Evolutionary conservation across 2,888 invertebrate genomes (phyloP), one percentile per base, ranked within the genome.

Genomic region (Anagyrus pseudococci): DNA sequence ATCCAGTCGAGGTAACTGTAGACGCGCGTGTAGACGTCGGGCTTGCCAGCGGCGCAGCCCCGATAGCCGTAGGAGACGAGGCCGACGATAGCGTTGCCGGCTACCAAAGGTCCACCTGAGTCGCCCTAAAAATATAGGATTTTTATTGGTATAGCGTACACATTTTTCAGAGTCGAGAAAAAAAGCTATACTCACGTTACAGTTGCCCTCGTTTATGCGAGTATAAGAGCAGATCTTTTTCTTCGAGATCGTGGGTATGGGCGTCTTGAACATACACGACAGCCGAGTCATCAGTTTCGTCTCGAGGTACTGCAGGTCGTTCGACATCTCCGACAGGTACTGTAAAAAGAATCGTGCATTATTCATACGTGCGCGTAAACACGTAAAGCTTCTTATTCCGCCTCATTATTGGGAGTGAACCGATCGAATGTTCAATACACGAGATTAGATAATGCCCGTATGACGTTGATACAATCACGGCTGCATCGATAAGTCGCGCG

Each of bases 131-230:
- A 62, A 33, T 33, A 10, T 8, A 25, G 22, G 17, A 25, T 47
- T n/a, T 25, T 47, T 22, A 3, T 23, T 25, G 3, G 7, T 44
- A 6, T n/a, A 23, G 13, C 3, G 17, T 3, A 25, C 15, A 25
- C 6, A 25, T n/a, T 40, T 40, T 40, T 10, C n/a, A n/a, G n/a
- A n/a, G n/a, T n/a, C n/a, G n/a, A n/a, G 33, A 33, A 6, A 33
- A 13, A 76, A 85, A 84, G 72, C 86, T 87, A 70, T 86, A 29
- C 29, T 29, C 10, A 77, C 77, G 55, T 76, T 66, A 53, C 77
- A 77, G 7, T 76, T 76, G 44, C 77, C 77, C 68, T 77, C 70
- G 23, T 77, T 77, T 26, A 1, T 6, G 64, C 70, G 70, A 1
- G 77, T 76, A 23, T 72, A 69, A 15, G 76, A 74, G 52, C 77